A percentile compares a stretch with the other conserved stretches of the same genome.
Evolutionary conservation across 2,797 vertebrate genomes (phyloP).

Genomic region (Neoniphon sammara): DNA sequence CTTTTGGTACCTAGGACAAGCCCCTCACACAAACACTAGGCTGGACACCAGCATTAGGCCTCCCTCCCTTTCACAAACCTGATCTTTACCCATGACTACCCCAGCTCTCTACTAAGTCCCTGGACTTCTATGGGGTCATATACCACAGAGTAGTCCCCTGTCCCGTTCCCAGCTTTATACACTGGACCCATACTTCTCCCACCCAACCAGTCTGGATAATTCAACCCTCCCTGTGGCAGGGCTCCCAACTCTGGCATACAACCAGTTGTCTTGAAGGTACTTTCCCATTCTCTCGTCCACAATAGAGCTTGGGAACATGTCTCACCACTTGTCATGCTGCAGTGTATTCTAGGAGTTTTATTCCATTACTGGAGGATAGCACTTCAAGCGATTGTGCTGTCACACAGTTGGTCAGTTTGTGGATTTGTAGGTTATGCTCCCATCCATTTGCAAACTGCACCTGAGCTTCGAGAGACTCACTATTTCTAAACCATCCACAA

Average conservation of each 20-base stretch:
- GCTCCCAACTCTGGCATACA: neutral
- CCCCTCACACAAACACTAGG: neutral
- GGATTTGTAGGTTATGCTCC: no score
- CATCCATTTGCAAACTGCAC: no score
- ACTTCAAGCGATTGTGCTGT: no score
- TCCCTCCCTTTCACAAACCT: neutral
- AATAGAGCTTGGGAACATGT: neutral
- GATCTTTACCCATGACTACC: constrained; percentile 1
- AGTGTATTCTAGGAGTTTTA: no score
- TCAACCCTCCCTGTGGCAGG: neutral
- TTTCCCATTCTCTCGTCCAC: constrained; percentile 9
- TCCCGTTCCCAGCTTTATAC: neutral
- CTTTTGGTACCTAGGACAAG: neutral
- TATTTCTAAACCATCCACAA: no score
- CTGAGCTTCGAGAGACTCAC: no score
- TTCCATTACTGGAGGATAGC: no score
- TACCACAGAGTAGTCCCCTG: neutral
- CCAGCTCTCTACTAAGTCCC: neutral
- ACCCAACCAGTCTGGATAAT: neutral
- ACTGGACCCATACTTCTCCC: neutral
- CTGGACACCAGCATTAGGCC: no score
- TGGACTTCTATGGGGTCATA: neutral
- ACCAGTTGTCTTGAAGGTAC: neutral
- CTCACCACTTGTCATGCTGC: no score
- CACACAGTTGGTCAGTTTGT: no score